Evolutionary conservation across 1,140 invertebrate genomes (phyloP).

Genomic region (Drosophila pruinosa): DNA sequence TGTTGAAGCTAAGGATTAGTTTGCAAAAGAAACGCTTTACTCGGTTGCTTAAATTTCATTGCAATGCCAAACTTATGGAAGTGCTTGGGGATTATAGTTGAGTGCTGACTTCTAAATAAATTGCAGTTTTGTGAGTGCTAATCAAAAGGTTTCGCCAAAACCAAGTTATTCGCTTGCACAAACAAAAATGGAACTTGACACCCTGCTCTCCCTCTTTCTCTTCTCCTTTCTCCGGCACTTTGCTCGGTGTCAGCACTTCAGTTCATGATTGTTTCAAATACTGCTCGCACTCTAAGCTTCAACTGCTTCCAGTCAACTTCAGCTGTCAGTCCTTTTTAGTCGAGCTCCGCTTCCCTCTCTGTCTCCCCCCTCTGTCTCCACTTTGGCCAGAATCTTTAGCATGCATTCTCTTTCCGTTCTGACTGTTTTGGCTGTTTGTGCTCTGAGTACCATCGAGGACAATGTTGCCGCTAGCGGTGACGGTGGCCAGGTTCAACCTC

Average conservation of each 20-base stretch:
- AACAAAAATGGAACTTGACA: slow-evolving; percentile 4
- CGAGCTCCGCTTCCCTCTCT: not conserved
- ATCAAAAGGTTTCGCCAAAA: slow-evolving; percentile 8
- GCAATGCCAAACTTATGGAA: not conserved
- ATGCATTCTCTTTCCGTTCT: slow-evolving; percentile 18
- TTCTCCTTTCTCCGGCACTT: not conserved
- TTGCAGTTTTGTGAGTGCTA: not conserved
- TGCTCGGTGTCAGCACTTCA: slow-evolving; percentile 2
- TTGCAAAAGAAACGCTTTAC: not conserved
- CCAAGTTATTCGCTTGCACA: not conserved
- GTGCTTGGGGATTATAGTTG: not conserved
- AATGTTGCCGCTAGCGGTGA: slow-evolving; percentile 38
- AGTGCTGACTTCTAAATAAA: not conserved
- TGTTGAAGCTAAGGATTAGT: not conserved
- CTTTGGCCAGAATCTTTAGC: slow-evolving; percentile 13
- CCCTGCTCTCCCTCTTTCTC: not conserved
- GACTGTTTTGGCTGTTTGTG: not conserved
- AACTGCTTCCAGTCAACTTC: slow-evolving; percentile 37
- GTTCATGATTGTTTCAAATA: slow-evolving; percentile 42
- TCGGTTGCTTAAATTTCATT: no score
- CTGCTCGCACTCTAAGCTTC: slow-evolving; percentile 4
- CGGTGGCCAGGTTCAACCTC: slow-evolving; percentile 13
- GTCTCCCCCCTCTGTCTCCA: no score
- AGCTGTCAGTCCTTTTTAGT: slow-evolving; percentile 30
- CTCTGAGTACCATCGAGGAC: slow-evolving; percentile 37